phyloP scores from a whole-genome alignment of 2,113 vertebrate species.

The Odobenus rosmarus region DNA sequence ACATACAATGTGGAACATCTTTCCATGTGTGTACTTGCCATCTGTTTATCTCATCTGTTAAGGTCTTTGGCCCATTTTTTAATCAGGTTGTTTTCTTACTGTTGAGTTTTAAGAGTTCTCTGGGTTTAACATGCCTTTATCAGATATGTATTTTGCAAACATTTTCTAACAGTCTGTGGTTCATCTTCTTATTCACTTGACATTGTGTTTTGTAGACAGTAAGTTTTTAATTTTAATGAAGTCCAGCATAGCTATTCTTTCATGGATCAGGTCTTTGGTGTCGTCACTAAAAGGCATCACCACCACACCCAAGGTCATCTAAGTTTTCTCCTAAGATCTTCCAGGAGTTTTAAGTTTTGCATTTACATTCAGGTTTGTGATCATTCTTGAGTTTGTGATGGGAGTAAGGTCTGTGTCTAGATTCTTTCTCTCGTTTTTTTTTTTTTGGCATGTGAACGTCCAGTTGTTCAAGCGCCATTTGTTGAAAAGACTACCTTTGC shows the following conservation, averaged over 20 bases:
- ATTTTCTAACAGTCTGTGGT: neutral
- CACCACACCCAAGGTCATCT: neutral
- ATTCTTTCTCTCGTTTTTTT: neutral
- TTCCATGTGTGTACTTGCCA: neutral
- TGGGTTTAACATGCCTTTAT: neutral
- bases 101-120: neutral
- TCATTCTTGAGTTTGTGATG: neutral
- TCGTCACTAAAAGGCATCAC: neutral
- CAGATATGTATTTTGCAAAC: neutral
- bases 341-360: neutral
- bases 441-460: neutral
- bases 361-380: neutral
- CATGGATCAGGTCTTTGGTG: neutral
- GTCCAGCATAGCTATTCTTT: neutral
- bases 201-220: neutral
- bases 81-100: neutral
- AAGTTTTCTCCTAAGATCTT: neutral
- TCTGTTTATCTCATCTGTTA: neutral
- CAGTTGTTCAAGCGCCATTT: neutral
- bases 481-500: neutral
- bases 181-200: neutral
- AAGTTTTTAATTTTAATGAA: neutral
- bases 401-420: neutral
- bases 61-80: neutral
- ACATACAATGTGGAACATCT: neutral